phyloP scores from a whole-genome alignment of 2,797 vertebrate species.

The Neoniphon sammara region DNA sequence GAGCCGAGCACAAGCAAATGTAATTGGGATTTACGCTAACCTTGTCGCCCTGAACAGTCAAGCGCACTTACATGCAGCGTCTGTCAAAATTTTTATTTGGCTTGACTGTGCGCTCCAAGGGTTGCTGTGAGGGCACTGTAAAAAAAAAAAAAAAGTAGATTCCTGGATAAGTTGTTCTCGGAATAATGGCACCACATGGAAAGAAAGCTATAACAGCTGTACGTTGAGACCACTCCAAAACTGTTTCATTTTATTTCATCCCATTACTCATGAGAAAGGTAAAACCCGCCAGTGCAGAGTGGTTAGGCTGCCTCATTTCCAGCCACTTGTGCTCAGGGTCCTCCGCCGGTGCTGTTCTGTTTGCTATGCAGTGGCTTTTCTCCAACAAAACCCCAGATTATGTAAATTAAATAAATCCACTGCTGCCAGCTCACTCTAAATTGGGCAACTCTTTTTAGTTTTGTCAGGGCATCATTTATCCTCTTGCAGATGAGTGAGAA shows the following conservation, averaged over 20 bases:
- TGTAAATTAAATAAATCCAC: slow-evolving; percentile 51
- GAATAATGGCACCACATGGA: background rate
- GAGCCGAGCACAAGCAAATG: background rate
- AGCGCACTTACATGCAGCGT: background rate
- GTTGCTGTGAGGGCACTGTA: background rate
- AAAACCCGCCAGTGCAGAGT: slow-evolving; percentile 20
- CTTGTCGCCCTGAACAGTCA: slow-evolving; percentile 3
- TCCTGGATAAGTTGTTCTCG: no score
- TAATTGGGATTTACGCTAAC: slow-evolving; percentile 7
- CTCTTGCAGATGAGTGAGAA: slow-evolving; percentile 49
- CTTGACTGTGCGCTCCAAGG: slow-evolving; percentile 1
- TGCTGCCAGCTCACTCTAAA: slow-evolving; percentile 39
- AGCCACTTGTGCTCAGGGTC: slow-evolving; percentile 35
- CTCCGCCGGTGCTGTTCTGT: slow-evolving; percentile 29
- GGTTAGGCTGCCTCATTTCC: slow-evolving; percentile 27
- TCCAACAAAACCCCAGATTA: slow-evolving; percentile 52
- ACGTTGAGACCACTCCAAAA: slow-evolving; percentile 8
- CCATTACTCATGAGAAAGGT: slow-evolving; percentile 20
- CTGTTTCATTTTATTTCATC: slow-evolving; percentile 14
- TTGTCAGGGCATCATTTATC: slow-evolving; percentile 68
- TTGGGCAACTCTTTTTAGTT: slow-evolving; percentile 57
- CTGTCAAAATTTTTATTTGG: background rate
- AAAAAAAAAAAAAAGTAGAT: background rate
- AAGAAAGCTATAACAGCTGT: background rate
- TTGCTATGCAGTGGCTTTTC: slow-evolving; percentile 43